Evolutionary conservation across 2,888 invertebrate genomes (phyloP), one percentile per base, ranked within the genome.

Genomic region (Lordiphosa fenestrarum): DNA sequence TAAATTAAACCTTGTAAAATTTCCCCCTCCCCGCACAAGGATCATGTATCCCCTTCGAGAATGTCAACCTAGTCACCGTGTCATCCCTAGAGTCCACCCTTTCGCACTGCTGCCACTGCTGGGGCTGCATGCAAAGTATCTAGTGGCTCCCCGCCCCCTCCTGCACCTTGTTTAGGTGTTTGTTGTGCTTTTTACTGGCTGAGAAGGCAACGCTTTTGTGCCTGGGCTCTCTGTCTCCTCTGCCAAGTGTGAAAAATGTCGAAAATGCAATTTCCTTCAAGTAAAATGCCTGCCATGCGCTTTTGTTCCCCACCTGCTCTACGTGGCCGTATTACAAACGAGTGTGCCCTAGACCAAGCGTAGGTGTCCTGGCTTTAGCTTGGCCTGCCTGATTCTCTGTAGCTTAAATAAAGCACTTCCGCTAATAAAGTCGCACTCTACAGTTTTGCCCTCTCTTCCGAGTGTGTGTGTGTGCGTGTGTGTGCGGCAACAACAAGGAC

Each of bases 211-310:
- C 15, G 44, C 47, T 67, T 53, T 66, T 66, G 48, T 60, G 52
- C 51, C 42, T 33, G 46, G 46, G 41, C 15, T 25, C 30, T 53
- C 37, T 48, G 55, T 21, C 44, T 63, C 56, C 69, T 67, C 70
- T 74, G 64, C 76, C 78, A 82, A 77, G 81, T 82, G 84, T 84
- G 80, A 76, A 84, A 84, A 84, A 82, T 82, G 83, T 82, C 84
- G 84, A 78, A 82, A 82, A 82, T 82, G 82, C 82, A 82, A 82
- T 82, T 82, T 82, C 82, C 82, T 82, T 82, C 74, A 82, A 82
- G 84, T 82, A 82, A 82, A 82, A 82, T 84, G 84, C 82, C 84
- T 82, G 82, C 82, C 84, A 72, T 84, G 80, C 84, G 84, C 84
- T 84, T 82, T 84, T 82, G 64, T 65, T 52, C 69, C 36, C 52